Conservation (phyloP, 2,888 invertebrate species). For the Clivina fossor region DNA sequence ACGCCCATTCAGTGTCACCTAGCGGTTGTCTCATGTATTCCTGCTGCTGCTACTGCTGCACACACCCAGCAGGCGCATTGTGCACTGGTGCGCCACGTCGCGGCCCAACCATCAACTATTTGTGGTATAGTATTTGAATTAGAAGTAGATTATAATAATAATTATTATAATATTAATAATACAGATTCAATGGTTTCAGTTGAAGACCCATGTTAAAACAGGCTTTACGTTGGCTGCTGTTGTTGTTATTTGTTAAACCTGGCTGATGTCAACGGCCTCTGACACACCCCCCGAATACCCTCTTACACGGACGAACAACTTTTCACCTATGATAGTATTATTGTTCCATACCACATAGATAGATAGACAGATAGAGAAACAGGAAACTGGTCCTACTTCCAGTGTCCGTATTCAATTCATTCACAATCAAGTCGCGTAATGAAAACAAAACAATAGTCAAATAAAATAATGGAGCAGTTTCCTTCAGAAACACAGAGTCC, state of each 20-base stretch:
- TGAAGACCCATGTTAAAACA: slow-evolving; percentile 52
- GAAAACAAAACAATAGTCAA: background rate
- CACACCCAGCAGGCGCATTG: background rate
- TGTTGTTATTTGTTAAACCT: slow-evolving; percentile 53
- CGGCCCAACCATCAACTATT: slow-evolving; percentile 52
- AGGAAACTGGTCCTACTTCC: slow-evolving; percentile 2
- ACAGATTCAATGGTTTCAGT: slow-evolving; percentile 56
- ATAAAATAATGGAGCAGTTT: slow-evolving; percentile 7
- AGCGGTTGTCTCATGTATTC: background rate
- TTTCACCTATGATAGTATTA: background rate
- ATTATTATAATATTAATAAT: slow-evolving; percentile 33
- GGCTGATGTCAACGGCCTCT: slow-evolving; percentile 6
- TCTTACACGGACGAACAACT: no score
- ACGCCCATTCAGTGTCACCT: background rate
- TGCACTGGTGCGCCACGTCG: slow-evolving; percentile 38
- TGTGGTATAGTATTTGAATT: slow-evolving; percentile 58
- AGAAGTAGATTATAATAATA: slow-evolving; percentile 56
- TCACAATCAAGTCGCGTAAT: background rate
- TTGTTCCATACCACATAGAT: background rate
- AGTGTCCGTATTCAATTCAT: slow-evolving; percentile 22
- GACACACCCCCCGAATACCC: no score
- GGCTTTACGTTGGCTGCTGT: slow-evolving; percentile 54
- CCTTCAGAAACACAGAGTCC: background rate
- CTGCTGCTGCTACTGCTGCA: background rate
- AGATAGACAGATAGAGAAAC: background rate